Percentiles rank a stretch among this genome's conserved stretches.
Conservation (phyloP, 2,113 vertebrate species). For the Oncorhynchus tshawytscha region DNA sequence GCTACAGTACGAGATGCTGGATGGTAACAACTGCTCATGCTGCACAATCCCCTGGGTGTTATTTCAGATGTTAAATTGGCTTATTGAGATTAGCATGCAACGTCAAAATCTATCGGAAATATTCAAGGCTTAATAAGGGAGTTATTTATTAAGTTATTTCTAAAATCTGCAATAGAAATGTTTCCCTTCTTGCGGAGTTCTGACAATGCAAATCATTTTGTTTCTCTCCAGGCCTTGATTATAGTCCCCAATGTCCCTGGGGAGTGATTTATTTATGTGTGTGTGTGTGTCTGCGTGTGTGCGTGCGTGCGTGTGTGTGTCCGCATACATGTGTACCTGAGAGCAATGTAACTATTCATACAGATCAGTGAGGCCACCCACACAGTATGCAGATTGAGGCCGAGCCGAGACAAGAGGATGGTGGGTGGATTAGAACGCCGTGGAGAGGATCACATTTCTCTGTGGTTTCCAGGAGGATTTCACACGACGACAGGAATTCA, state of each 20-base stretch:
- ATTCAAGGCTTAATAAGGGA: too few species aligned
- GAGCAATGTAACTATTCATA: slow-evolving; percentile 35
- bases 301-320: neutral
- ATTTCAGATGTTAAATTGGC: slow-evolving; percentile 14
- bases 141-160: too few species aligned
- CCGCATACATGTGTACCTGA: slow-evolving; percentile 5
- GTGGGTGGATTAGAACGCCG: slow-evolving; percentile 69
- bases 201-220: too few species aligned
- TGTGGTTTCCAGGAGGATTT: slow-evolving; percentile 49
- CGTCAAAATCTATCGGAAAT: slow-evolving; percentile 27
- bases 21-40: slow-evolving; percentile 20
- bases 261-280: too few species aligned
- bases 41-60: neutral
- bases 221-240: too few species aligned
- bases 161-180: too few species aligned
- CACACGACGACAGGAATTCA: slow-evolving; percentile 40
- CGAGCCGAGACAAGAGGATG: slow-evolving; percentile 33
- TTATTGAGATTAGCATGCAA: slow-evolving; percentile 14
- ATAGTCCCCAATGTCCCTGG: too few species aligned
- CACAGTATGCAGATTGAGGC: slow-evolving; percentile 66
- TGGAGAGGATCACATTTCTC: slow-evolving; percentile 39
- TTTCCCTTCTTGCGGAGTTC: too few species aligned
- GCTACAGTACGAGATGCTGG: slow-evolving; percentile 21
- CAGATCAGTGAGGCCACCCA: slow-evolving; percentile 66
- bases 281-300: too few species aligned